Evolutionary conservation across 2,797 vertebrate species (phyloP), one percentile per base, ranked within the genome.

Genomic region (Yasuhikotakia modesta): DNA sequence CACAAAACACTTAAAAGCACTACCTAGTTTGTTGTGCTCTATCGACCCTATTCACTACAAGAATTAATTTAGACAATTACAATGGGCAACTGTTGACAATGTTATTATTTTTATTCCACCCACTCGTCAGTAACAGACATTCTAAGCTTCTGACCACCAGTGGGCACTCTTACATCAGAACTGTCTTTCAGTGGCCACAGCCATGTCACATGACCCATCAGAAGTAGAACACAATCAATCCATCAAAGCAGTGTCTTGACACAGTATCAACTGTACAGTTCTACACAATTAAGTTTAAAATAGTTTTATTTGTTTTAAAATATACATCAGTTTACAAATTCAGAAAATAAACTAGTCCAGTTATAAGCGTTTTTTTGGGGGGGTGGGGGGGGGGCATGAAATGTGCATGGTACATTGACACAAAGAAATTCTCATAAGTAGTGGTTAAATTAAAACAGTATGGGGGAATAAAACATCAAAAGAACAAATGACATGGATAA

Each of bases 281-380:
- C 73, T 67, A 30, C 27, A 12, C 1, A 4, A 22, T 7, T 89
- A 94, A 73, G 85, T 94, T 95, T 96, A 97, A 99, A 98, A 98
- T 97, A 97, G 88, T 91, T 95, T 96, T 96, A 95, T 96, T 95
- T 85, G 79, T 92, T 94, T 96, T 95, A 96, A 98, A 98, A 98
- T 97, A 96, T 94, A 95, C 93, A 94, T 92, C 86, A 90, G 89
- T 94, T 95, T 96, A 97, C 95, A 94, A 94, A 93, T 89, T 94
- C 90, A 91, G 94, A 95, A 95, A 95, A 95, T 94, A 93, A 93
- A 88, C 92, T 92, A 93, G 88, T 91, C 88, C 88, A 92, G 91
- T 89, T 90, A 93, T 95, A 96, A 97, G 95, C 95, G 93, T 96
- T 94, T 93, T 92, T 68, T 10, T 83, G n/a, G n/a, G n/a, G n/a